Evolutionary conservation across 2,888 invertebrate species (phyloP), one percentile per base, ranked within the genome.

Genomic region (Trachelus troglodyta): DNA sequence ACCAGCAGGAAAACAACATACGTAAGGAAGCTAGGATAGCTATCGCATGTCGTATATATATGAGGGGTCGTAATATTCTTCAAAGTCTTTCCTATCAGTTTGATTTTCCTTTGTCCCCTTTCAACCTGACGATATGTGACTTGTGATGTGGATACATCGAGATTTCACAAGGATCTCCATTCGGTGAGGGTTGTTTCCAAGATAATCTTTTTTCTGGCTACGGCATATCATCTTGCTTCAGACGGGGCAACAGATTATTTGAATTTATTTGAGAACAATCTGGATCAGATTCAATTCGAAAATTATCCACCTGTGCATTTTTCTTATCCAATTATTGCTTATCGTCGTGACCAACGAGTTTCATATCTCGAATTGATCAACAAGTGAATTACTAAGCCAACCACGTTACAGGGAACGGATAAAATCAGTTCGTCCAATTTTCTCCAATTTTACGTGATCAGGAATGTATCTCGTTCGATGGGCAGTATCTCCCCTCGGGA

Each of bases 11-110:
- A 81, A 74, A 75, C 56, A 80, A 80, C 80, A 80, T 75, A 40
- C 40, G 69, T 15, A 75, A 75, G 79, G 76, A 77, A 80, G 84
- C 83, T 82, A 83, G 82, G 77, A 80, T 80, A 78, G 75, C 78
- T 80, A 81, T 84, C 82, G 79, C 79, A 75, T 78, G 77, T 69
- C 76, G 71, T 37, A 76, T 82, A 79, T 56, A 79, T 56, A 56
- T 56, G 83, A 81, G 79, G 77, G 82, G 69, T 77, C 81, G 82
- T 82, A 83, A 82, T 79, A n/a, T 31, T 75, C 75, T 56, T 74
- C 40, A 77, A 74, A 56, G 56, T 56, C 40, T 73, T 34, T 56
- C 56, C 73, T 56, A 73, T 76, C 76, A 56, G 73, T 76, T 37
- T 37, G 12, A 34, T 40, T 76, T 35, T 31, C 71, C 76, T 76